A percentile compares a stretch with the other conserved stretches of the same genome.
These are phyloP conservation scores for Fragum sueziense DNA, from an alignment of 2,888 invertebrate genomes.

Conservation along the genomic window DNA sequence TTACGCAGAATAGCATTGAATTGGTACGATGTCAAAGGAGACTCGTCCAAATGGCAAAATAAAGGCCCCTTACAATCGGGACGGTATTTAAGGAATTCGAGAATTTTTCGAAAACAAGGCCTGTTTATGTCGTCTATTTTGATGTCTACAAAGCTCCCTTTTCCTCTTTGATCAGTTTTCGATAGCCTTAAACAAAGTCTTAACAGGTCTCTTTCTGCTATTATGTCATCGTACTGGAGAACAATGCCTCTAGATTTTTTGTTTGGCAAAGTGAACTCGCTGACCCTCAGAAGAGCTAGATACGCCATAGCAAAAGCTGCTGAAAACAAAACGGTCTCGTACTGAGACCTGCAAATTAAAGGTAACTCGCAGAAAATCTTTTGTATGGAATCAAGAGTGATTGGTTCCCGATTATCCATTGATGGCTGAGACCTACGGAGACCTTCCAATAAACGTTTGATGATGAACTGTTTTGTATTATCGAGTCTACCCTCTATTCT, in stretches of 20 bases:
- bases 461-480: background rate
- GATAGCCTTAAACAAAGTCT: background rate
- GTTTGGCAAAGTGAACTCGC: conserved; percentile 6
- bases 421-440: background rate
- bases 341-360: background rate
- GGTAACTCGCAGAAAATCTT: background rate
- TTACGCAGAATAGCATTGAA: background rate
- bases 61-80: background rate
- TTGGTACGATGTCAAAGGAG: background rate
- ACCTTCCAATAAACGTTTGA: background rate
- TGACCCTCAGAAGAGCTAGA: background rate
- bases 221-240: background rate
- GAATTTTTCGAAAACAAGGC: background rate
- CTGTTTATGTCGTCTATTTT: background rate
- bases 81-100: background rate
- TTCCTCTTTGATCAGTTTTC: background rate
- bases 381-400: background rate
- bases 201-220: background rate
- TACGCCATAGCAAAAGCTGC: background rate
- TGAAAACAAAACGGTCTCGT: background rate
- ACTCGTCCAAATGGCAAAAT: background rate
- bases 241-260: background rate
- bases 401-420: background rate
- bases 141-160: background rate
- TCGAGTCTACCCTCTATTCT: background rate